Evolutionary conservation across 1,140 invertebrate species (phyloP), one percentile per base, ranked within the genome.

Genomic region (Pectinophora gossypiella): DNA sequence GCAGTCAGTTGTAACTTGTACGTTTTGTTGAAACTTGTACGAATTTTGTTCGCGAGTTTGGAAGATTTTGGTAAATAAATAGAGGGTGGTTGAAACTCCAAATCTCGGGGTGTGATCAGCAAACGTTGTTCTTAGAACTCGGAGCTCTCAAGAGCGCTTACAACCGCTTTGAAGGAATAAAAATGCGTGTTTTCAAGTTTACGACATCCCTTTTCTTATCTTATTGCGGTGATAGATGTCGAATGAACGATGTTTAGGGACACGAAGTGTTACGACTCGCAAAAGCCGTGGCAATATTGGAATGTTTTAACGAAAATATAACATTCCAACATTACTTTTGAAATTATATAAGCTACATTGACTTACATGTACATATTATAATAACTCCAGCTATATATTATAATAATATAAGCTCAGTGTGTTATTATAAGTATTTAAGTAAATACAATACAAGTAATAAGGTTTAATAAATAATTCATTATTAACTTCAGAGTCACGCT

Each of bases 121-220:
- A 18, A 40, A 40, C n/a, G n/a, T 12, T 40, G n/a, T 12, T 40
- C 16, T 15, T 40, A 40, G 36, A 40, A 40, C 16, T 40, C n/a
- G 36, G 36, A 27, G 23, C 12, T n/a, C n/a, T n/a, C n/a, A n/a
- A n/a, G 13, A n/a, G 42, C 42, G 10, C 9, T 44, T 15, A n/a
- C 20, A 44, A 21, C 51, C n/a, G 51, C 35, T 18, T 48, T 27
- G n/a, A 45, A 13, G 64, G 59, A 76, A 76, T 72, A 75, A 79
- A 58, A 76, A 76, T 64, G 64, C 68, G 71, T 76, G 72, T 76
- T 75, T 76, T 75, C 67, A 72, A 68, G 64, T 76, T 79, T 75
- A 79, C 73, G 73, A 73, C 69, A 73, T 69, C 72, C 60, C 68
- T 76, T 75, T 63, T 64, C 72, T 79, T 79, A 79, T 79, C 76